A percentile compares a stretch with the other conserved stretches of the same genome.
Conservation (phyloP, 2,888 invertebrate species). For the Molorchus minor region DNA sequence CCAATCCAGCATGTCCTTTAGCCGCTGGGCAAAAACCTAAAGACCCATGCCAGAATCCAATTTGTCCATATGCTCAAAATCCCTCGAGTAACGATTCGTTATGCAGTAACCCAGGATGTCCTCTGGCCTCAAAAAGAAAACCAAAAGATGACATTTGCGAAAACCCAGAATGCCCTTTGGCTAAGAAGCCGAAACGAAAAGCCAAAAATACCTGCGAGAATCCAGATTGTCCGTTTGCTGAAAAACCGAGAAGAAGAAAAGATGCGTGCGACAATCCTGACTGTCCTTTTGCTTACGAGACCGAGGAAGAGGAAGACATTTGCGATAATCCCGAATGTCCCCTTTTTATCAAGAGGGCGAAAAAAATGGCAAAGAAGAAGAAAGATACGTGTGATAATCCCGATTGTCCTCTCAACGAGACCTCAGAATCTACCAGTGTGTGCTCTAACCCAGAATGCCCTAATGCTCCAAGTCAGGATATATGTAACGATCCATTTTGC, state of each 20-base stretch:
- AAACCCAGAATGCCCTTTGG: slow-evolving; percentile 33
- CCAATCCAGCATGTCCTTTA: slow-evolving; percentile 5
- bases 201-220: slow-evolving; percentile 25
- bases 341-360: background rate
- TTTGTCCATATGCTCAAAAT: slow-evolving; percentile 23
- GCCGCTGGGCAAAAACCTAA: slow-evolving; percentile 1
- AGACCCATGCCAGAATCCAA: slow-evolving; percentile 22
- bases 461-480: slow-evolving; percentile 8
- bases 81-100: slow-evolving; percentile 3
- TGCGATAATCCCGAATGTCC: slow-evolving; percentile 45
- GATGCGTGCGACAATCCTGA: slow-evolving; percentile 41
- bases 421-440: background rate
- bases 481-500: slow-evolving; percentile 46
- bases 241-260: slow-evolving; percentile 14
- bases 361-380: slow-evolving; percentile 14
- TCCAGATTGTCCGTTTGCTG: slow-evolving; percentile 38
- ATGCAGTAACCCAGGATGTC: slow-evolving; percentile 32
- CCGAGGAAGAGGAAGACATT: slow-evolving; percentile 13
- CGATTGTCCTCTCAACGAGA: slow-evolving; percentile 39
- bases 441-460: slow-evolving; percentile 35
- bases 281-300: slow-evolving; percentile 33
- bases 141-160: slow-evolving; percentile 17
- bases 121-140: slow-evolving; percentile 12
- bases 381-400: slow-evolving; percentile 34
- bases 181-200: background rate